Evolutionary conservation across 92 coral and sea anemone species (phyloP), one percentile per base, ranked within the genome.

Genomic region (Zoanthus sociatus): DNA sequence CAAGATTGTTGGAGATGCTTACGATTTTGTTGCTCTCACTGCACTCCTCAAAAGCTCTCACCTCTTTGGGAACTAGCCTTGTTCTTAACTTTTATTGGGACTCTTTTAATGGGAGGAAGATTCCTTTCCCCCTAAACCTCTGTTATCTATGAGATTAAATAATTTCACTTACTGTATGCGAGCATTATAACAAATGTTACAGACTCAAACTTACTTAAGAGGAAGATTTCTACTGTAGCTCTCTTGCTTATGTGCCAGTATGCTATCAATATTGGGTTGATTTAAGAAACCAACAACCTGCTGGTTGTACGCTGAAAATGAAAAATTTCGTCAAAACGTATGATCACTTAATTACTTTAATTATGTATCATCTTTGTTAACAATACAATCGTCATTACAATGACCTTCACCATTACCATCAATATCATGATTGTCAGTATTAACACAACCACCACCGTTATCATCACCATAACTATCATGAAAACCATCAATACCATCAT

Each of bases 221-320:
- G 96, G 78, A 54, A 92, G 89, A 74, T 90, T 96, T 77, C 95
- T 88, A 4, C 76, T 81, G 87, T 92, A 96, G 20, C 90, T 87
- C n/a, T 90, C 92, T 68, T 95, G 91, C 45, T 95, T 96, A 33
- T 84, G 88, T 53, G 87, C 81, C 68, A 96, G 93, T 17, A 95
- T 74, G 17, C 88, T 94, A 32, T 96, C 98, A 69, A 96, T 91
- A 79, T 92, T 92, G 31, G 98, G 89, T 74, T 95, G 99, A 30
- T 95, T 92, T 78, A 96, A 84, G 66, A 93, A 96, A 54, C 96
- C 99, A 10, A 96, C 92, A 9, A 96, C 94, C 88, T 96, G 99
- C 60, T 96, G 98, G 86, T 95, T 95, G 88, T 96, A 96, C 11
- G 95, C 99, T 96, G 84, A 77, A 88, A 76, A 90, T 3, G 26